Evolutionary conservation across 1,140 invertebrate species (phyloP), one percentile per base, ranked within the genome.

Genomic region (Sinella curviseta): DNA sequence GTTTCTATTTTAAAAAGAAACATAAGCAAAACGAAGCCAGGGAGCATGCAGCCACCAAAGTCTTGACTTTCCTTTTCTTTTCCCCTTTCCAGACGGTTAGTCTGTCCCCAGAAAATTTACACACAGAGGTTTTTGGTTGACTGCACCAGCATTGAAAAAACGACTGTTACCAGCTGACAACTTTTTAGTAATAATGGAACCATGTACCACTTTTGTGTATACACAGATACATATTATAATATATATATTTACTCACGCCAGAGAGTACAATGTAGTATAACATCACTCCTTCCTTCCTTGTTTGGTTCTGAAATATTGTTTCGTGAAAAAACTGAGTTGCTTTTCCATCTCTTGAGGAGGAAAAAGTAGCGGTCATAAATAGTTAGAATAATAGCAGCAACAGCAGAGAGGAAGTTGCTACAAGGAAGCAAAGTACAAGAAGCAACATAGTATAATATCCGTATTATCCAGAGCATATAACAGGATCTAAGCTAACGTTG

Each of bases 91-190:
- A 70, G 65, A 14, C 65, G 26, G 65, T 70, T 70, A 33, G 65
- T 70, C 65, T 70, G 65, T 33, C 65, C 65, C 31, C 65, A 17
- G 30, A 70, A 33, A 70, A 70, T 70, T 70, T 70, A 70, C 65
- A 33, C 65, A 70, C 28, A 70, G 31, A 70, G 26, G 31, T 30
- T 70, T 70, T 70, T 33, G 65, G 28, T 70, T 70, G 65, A 70
- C 26, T 70, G 65, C 26, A 70, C 65, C 2, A 33, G 24, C 65
- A 70, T 70, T 30, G 26, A 65, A 26, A 26, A 65, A 65, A 65
- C 16, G 57, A n/a, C 26, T 65, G 14, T 4, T 17, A 26, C 57
- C 14, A 65, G 57, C 24, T 65, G 57, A 65, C 24, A 65, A 65
- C 57, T 14, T 65, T 48, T 48, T 48, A 48, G 39, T 48, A 48